These are phyloP conservation scores for Cercocebus atys DNA, from an alignment of 2,113 vertebrate genomes.

Conservation along the genomic window DNA sequence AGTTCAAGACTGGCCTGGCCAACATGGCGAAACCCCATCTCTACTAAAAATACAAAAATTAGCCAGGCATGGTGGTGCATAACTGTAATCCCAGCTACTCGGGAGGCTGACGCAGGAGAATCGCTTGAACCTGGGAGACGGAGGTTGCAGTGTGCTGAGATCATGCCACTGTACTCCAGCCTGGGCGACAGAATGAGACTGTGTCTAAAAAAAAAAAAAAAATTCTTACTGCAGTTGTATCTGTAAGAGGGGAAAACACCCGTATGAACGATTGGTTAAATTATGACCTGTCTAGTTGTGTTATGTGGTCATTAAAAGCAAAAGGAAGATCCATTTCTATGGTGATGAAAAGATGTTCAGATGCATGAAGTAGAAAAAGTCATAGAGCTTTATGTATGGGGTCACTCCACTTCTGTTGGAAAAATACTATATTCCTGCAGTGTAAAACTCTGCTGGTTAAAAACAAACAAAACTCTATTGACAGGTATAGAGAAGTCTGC, in stretches of 20 bases:
- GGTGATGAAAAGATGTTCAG: background rate
- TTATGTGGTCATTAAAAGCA: background rate
- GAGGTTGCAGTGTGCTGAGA: too few relatives aligned
- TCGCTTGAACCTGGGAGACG: too few relatives aligned
- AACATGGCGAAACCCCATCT: too few relatives aligned
- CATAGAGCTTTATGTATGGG: background rate
- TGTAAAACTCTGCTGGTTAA: too few relatives aligned
- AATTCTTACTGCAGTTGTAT: background rate
- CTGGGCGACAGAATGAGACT: too few relatives aligned
- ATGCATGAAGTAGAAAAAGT: background rate
- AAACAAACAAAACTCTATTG: background rate
- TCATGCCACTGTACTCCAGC: too few relatives aligned
- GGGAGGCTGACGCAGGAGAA: too few relatives aligned
- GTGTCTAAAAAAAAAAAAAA: background rate
- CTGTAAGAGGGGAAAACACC: background rate
- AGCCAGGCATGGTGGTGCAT: too few relatives aligned
- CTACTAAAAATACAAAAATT: too few relatives aligned
- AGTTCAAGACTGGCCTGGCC: too few relatives aligned
- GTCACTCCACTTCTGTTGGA: background rate
- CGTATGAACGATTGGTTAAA: background rate
- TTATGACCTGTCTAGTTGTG: background rate
- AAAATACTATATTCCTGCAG: background rate
- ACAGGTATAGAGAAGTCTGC: background rate
- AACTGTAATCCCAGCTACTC: too few relatives aligned
- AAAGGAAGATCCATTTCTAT: rapidly evolving